These are phyloP conservation scores for Choristoneura rosaceana DNA, from an alignment of 2,888 invertebrate species.

Conservation along the genomic window DNA sequence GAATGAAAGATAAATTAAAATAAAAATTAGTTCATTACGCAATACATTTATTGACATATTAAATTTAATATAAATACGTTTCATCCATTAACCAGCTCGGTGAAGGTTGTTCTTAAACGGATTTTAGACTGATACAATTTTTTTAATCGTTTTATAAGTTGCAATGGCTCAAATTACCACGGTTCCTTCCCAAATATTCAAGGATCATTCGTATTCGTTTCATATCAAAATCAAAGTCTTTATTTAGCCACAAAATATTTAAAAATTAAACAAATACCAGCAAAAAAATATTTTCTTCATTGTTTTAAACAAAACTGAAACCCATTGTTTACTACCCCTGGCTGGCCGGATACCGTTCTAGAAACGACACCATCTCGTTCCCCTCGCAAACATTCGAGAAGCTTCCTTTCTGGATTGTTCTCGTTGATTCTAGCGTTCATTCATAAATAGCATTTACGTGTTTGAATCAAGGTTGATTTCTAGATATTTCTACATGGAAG, in stretches of 20 bases:
- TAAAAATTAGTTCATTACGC: no score
- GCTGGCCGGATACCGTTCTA: slow-evolving; percentile 6
- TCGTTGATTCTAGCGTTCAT: neutral
- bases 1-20: no score
- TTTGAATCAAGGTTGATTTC: neutral
- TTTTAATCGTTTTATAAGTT: neutral
- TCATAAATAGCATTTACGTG: neutral
- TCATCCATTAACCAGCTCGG: no score
- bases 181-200: neutral
- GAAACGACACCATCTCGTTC: neutral
- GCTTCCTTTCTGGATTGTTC: slow-evolving; percentile 25
- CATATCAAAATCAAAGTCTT: neutral
- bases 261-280: neutral
- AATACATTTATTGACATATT: no score
- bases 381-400: slow-evolving; percentile 20
- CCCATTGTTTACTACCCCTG: slow-evolving; percentile 1
- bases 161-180: neutral
- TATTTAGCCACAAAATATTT: neutral
- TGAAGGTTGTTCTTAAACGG: no score
- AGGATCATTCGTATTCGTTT: no score
- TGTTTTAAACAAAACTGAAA: neutral
- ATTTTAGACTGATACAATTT: no score
- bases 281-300: neutral
- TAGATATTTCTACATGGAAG: neutral
- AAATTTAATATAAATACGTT: no score